Evolutionary conservation across 2,797 vertebrate species (phyloP).

Genomic region (Pagetopsis macropterus): DNA sequence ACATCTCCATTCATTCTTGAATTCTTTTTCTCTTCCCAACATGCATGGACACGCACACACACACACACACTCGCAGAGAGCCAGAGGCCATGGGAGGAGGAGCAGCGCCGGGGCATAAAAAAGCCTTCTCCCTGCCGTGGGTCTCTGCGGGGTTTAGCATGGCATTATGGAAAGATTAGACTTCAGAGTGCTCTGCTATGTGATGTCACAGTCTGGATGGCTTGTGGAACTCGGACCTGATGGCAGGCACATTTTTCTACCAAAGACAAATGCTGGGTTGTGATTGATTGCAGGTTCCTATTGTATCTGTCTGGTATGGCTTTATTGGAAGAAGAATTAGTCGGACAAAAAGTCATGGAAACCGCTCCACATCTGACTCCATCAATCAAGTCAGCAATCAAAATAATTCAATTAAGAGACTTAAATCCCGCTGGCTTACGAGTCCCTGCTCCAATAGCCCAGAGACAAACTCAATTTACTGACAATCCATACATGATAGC

Average conservation of each 20-base stretch:
- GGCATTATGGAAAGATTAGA: constrained; percentile 83
- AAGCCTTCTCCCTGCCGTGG: constrained; percentile 68
- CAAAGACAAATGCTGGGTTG: constrained; percentile 61
- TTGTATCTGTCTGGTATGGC: constrained; percentile 80
- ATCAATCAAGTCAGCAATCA: constrained; percentile 86
- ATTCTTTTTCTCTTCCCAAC: constrained; percentile 75
- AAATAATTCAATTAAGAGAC: constrained; percentile 86
- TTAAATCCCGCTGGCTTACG: constrained; percentile 79
- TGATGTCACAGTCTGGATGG: constrained; percentile 79
- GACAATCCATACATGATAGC: constrained; percentile 80
- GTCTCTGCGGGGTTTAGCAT: constrained; percentile 79
- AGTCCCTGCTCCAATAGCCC: constrained; percentile 73
- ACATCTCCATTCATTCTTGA: constrained; percentile 83
- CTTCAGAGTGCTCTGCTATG: constrained; percentile 75
- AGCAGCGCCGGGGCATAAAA: constrained; percentile 64
- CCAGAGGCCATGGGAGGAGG: constrained; percentile 77
- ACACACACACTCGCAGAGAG: constrained; percentile 40
- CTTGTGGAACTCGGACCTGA: constrained; percentile 72
- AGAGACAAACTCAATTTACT: constrained; percentile 82
- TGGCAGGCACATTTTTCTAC: constrained; percentile 72
- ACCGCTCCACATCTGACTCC: constrained; percentile 81
- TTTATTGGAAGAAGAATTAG: constrained; percentile 81
- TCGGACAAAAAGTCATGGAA: constrained; percentile 73
- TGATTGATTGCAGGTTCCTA: constrained; percentile 83
- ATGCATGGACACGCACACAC: constrained; percentile 62